Evolutionary conservation across 2,888 invertebrate species (phyloP), one percentile per base, ranked within the genome.

Genomic region (Brenthis daphne): DNA sequence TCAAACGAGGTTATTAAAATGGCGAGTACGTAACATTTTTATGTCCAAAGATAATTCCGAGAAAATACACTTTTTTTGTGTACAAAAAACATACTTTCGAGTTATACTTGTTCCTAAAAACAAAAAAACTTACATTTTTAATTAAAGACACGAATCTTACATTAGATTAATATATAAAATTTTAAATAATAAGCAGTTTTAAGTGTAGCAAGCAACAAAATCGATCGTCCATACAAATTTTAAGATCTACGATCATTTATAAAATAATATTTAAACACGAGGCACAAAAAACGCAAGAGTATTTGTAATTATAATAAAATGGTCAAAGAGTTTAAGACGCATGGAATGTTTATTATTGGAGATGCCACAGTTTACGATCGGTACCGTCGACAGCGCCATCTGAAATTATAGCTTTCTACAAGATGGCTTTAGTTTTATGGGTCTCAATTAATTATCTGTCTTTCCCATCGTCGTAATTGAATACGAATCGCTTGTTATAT

Each of bases 291-390:
- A 61, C 33, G 53, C 16, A 53, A 8, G 20, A 51, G 51, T 51
- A 16, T 51, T n/a, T n/a, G 53, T 63, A 63, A 63, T 63, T 63
- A 63, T 37, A 53, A 67, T 61, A 61, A 61, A 67, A 53, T 56
- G 55, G 56, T 56, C 55, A 56, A 56, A 50, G 56, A 60, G 61
- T 43, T 53, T 63, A 43, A 43, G 37, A 11, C 37, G 37, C 37
- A 61, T 24, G 65, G 60, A 56, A 83, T 75, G 80, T 67, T 67
- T 67, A 61, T 67, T 61, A 67, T 61, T 67, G 56, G 61, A 77
- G 80, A 85, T 85, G 83, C 81, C 80, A 77, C 69, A 72, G 78
- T 85, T 87, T 84, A 86, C 83, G 83, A 84, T 72, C 77, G 76
- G 78, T 78, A 77, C 74, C 73, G 76, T 76, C 73, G 37, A 65